phyloP scores from a whole-genome alignment of 92 coral and sea anemone genomes.

The Nematostella vectensis region DNA sequence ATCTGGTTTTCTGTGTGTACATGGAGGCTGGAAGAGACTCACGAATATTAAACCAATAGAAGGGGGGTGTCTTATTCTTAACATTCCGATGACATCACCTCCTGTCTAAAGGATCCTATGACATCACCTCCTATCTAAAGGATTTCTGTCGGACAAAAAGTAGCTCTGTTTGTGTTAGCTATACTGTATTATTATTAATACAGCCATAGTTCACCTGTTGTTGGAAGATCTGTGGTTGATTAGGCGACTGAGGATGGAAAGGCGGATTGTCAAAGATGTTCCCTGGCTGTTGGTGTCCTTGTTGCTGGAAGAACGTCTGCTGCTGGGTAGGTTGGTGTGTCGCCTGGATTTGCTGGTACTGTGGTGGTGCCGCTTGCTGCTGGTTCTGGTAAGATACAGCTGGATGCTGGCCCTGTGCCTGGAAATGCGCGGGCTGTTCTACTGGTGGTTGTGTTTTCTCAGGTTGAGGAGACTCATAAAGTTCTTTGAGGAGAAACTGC shows the following conservation, averaged over 20 bases:
- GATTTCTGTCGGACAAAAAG: too few relatives aligned
- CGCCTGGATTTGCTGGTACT: slow-evolving; percentile 9
- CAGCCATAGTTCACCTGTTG: slow-evolving; percentile 12
- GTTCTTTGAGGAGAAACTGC: slow-evolving; percentile 27
- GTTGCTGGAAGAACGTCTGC: slow-evolving; percentile 1
- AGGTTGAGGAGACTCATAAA: slow-evolving; percentile 9
- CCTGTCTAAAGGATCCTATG: too few relatives aligned
- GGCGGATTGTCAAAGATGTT: not conserved
- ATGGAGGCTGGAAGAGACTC: too few relatives aligned
- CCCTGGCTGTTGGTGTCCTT: not conserved
- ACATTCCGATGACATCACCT: too few relatives aligned
- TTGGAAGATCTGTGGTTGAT: slow-evolving; percentile 9
- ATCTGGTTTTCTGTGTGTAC: too few relatives aligned
- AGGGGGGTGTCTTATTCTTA: too few relatives aligned
- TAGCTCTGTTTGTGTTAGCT: too few relatives aligned
- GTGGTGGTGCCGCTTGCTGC: slow-evolving; percentile 3
- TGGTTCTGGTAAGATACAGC: not conserved
- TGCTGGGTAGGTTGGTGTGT: slow-evolving; percentile 14
- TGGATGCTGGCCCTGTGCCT: slow-evolving; percentile 6
- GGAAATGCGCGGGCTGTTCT: not conserved
- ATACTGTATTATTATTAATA: too few relatives aligned
- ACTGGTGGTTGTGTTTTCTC: not conserved
- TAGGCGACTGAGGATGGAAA: slow-evolving; percentile 14
- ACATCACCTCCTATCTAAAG: too few relatives aligned
- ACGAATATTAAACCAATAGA: too few relatives aligned